phyloP scores from a whole-genome alignment of 2,888 invertebrate species.

The Euphydryas editha region DNA sequence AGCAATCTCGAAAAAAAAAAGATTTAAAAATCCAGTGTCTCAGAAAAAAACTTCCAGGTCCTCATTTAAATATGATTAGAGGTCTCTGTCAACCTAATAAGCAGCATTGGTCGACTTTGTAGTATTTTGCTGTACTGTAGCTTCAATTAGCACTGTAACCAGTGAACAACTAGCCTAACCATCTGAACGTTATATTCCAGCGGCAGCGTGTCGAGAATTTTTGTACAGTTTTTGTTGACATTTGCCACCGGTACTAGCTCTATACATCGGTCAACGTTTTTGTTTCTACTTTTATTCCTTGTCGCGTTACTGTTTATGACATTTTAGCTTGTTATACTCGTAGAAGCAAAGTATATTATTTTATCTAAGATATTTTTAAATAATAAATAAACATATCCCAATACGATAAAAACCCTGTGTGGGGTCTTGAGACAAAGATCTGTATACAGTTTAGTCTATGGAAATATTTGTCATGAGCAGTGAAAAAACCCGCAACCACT shows the following conservation, averaged over 20 bases:
- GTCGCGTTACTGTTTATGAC: neutral
- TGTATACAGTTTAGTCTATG: no score
- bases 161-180: neutral
- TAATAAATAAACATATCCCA: no score
- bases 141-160: neutral
- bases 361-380: neutral
- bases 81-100: no score
- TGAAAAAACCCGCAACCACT: no score
- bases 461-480: no score
- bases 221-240: constrained; percentile 12
- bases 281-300: neutral
- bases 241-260: neutral
- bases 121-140: neutral
- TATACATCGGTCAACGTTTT: neutral
- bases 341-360: neutral
- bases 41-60: no score
- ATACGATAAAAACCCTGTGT: no score
- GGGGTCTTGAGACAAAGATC: no score
- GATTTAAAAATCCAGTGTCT: no score
- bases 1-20: no score
- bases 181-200: constrained; percentile 4
- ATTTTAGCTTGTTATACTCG: neutral
- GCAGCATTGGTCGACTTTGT: no score
- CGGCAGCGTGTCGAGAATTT: constrained; percentile 1
- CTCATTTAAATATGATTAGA: no score